Base-by-base conservation (phyloP, 1,140 invertebrate species). In the Bicyclus anynana region DNA sequence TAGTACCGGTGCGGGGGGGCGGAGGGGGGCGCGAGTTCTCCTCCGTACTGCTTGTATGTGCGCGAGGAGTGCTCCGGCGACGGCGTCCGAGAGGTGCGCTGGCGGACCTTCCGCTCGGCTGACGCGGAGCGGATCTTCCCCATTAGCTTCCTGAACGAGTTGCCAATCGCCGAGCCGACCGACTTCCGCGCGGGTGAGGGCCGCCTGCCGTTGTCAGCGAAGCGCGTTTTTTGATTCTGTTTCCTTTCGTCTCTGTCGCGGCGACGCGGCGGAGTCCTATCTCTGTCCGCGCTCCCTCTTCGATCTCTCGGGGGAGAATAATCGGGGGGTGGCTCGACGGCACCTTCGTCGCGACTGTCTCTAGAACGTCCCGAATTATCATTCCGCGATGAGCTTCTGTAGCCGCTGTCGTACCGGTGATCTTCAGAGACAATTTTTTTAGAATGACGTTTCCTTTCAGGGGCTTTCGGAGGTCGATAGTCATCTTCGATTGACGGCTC, bases 71-170 rank as follows among this genome's bases (percentile, higher is more conserved):
- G 80, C 67, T 82, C 78, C 10, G 89, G 90, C 64, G 91, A 92
- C 61, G 91, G 91, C 52, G 90, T 90, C 46, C 86, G 87, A 4
- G 90, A 90, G 54, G 69, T 56, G 58, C 91, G 90, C 83, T 91
- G 90, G 51, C 91, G 91, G 12, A 91, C 91, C 53, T 93, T 92
- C n/a, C 94, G 90, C 75, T 95, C 94, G 0, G 92, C 90, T 53
- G 93, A 94, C 5, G 93, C 93, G 1, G 93, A 94, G 0, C 94
- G 91, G 37, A 95, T 92, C 77, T 94, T 95, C 27, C 93, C 94
- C 2, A 95, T 94, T 47, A 95, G 78, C 71, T 94, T 94, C 44
- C 94, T 90, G 64, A 95, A 93, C 0, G 94, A 95, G 53, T 94
- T 93, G 10, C 93, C 92, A 51, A 91, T 92, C 5, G 90, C 90